phyloP scores from a whole-genome alignment of 2,888 invertebrate species.

The Eupithecia tripunctaria region DNA sequence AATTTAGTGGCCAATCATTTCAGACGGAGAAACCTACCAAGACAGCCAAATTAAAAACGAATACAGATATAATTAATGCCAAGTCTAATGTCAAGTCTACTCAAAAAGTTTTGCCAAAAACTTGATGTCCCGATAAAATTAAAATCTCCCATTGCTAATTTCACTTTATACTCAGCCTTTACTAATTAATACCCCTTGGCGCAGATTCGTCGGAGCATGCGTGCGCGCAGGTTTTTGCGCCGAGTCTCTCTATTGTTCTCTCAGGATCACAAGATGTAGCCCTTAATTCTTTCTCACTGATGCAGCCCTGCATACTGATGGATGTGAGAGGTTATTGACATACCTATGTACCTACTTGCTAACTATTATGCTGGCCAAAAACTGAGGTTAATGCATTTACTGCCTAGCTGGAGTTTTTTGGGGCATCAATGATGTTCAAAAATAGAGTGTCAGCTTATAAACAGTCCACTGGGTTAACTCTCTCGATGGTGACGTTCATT shows the following conservation, averaged over 20 bases:
- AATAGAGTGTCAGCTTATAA: too few relatives aligned
- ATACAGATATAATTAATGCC: not conserved
- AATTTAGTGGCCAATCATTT: not conserved
- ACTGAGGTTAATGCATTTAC: not conserved
- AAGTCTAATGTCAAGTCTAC: not conserved
- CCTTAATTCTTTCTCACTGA: constrained; percentile 81
- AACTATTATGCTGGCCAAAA: not conserved
- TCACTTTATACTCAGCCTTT: constrained; percentile 30
- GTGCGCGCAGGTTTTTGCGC: constrained; percentile 73
- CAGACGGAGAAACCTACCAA: not conserved
- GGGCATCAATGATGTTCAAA: too few relatives aligned
- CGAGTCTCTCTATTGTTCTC: constrained; percentile 78
- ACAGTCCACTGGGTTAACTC: too few relatives aligned
- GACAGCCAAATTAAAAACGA: not conserved
- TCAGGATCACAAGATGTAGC: constrained; percentile 77
- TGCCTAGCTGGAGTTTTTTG: not conserved
- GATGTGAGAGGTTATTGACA: constrained; percentile 49
- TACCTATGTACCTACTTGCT: not conserved
- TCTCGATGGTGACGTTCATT: not conserved
- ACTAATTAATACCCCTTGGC: constrained; percentile 76
- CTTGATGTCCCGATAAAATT: not conserved
- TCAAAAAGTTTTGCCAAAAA: not conserved
- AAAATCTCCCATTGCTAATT: not conserved
- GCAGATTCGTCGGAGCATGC: constrained; percentile 60
- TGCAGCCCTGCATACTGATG: constrained; percentile 78